A percentile compares a stretch with the other conserved stretches of the same genome.
Evolutionary conservation across 2,797 vertebrate genomes (phyloP).

Genomic region (Rhodeus uyekii): DNA sequence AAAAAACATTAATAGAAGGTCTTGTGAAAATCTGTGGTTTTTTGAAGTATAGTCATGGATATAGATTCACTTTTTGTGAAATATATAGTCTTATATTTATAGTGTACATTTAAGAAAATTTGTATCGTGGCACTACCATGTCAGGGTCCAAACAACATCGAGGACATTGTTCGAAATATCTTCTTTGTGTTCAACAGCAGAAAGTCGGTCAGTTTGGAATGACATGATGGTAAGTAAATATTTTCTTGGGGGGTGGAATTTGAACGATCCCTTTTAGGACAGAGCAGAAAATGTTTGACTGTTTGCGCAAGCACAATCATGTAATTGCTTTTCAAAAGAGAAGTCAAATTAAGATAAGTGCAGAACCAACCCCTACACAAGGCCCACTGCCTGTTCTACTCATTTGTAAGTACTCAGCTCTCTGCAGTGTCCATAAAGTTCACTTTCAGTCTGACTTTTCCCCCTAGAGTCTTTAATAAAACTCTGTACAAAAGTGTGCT

Average conservation of each 20-base stretch:
- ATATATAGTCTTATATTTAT: too few relatives aligned
- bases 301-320: neutral
- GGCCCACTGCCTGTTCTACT: neutral
- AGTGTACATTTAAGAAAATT: too few relatives aligned
- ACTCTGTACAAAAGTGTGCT: slow-evolving; percentile 64
- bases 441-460: neutral
- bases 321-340: neutral
- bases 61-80: too few relatives aligned
- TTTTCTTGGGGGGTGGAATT: too few relatives aligned
- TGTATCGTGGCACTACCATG: too few relatives aligned
- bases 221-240: neutral
- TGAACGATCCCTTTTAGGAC: neutral
- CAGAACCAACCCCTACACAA: neutral
- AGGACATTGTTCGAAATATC: neutral
- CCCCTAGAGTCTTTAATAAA: neutral
- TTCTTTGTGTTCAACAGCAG: neutral
- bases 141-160: too few relatives aligned
- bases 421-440: neutral
- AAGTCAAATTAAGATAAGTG: neutral
- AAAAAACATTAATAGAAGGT: neutral
- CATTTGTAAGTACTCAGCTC: neutral
- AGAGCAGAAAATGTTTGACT: neutral
- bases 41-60: neutral
- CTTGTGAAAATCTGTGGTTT: neutral
- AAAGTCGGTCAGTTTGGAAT: neutral